Conservation (phyloP, 2,888 invertebrate species). For the Hemistola chrysoprasaria region DNA sequence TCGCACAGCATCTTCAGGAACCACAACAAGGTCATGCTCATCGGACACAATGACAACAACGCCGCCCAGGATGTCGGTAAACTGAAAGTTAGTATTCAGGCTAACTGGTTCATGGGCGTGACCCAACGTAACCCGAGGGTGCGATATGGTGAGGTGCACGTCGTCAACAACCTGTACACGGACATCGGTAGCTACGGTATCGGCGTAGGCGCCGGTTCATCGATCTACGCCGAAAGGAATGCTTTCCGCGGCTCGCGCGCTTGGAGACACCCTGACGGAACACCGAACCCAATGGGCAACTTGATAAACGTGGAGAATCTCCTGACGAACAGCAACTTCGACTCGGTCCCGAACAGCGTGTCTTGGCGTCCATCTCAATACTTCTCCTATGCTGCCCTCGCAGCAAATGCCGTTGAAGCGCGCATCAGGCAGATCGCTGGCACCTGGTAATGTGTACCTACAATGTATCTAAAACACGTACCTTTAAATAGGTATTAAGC, state of each 20-base stretch:
- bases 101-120: constrained; percentile 24
- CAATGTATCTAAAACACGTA: no score
- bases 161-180: constrained; percentile 26
- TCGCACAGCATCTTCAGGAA: constrained; percentile 26
- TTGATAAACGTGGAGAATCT: constrained; percentile 4
- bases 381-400: constrained; percentile 8
- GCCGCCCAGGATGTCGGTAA: constrained; percentile 16
- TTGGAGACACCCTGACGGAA: constrained; percentile 18
- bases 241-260: constrained; percentile 18
- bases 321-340: constrained; percentile 8
- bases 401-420: constrained; percentile 13
- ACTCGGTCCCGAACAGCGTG: constrained; percentile 11
- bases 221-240: constrained; percentile 22
- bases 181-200: constrained; percentile 19
- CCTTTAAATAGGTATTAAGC: no score
- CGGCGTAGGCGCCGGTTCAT: constrained; percentile 21
- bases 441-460: constrained; percentile 5
- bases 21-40: constrained; percentile 24
- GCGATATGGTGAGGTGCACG: constrained; percentile 21
- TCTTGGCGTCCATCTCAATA: constrained; percentile 13
- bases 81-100: constrained; percentile 12
- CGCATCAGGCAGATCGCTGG: constrained; percentile 15
- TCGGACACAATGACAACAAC: constrained; percentile 20
- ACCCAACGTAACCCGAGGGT: constrained; percentile 24
- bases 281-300: constrained; percentile 15